These are phyloP conservation scores for Harpegnathos saltator DNA, from an alignment of 1,140 invertebrate genomes.

Conservation along the genomic window DNA sequence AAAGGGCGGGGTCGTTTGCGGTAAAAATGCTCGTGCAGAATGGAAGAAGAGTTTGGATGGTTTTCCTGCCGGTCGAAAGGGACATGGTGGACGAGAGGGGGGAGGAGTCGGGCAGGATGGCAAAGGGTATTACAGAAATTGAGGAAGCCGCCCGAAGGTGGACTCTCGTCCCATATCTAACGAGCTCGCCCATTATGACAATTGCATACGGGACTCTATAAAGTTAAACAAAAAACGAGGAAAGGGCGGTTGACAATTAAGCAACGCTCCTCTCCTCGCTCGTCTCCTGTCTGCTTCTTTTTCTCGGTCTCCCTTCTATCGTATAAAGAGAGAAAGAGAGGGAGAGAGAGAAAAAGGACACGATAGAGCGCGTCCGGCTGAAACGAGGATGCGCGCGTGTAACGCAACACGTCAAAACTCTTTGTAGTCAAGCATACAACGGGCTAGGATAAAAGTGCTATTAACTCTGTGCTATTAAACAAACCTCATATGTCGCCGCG, in stretches of 20 bases:
- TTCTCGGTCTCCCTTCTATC: too few species aligned
- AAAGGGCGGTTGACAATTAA: slow-evolving; percentile 28
- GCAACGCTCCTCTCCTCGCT: background rate
- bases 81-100: too few species aligned
- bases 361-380: slow-evolving; percentile 47
- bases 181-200: slow-evolving; percentile 78
- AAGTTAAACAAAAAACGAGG: slow-evolving; percentile 64
- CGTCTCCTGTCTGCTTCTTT: background rate
- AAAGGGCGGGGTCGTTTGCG: slow-evolving; percentile 25
- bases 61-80: too few species aligned
- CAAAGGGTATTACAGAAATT: slow-evolving; percentile 44
- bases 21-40: background rate
- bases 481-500: slow-evolving; percentile 13
- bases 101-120: background rate
- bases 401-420: slow-evolving; percentile 5
- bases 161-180: slow-evolving; percentile 13
- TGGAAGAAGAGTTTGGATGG: background rate
- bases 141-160: slow-evolving; percentile 38
- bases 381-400: slow-evolving; percentile 1
- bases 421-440: slow-evolving; percentile 7
- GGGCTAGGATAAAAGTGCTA: background rate
- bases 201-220: slow-evolving; percentile 77
- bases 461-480: slow-evolving; percentile 1
- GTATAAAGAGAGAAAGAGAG: background rate
- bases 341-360: background rate